These are phyloP conservation scores for Littorina saxatilis DNA, from an alignment of 1,140 invertebrate genomes.

Conservation along the genomic window DNA sequence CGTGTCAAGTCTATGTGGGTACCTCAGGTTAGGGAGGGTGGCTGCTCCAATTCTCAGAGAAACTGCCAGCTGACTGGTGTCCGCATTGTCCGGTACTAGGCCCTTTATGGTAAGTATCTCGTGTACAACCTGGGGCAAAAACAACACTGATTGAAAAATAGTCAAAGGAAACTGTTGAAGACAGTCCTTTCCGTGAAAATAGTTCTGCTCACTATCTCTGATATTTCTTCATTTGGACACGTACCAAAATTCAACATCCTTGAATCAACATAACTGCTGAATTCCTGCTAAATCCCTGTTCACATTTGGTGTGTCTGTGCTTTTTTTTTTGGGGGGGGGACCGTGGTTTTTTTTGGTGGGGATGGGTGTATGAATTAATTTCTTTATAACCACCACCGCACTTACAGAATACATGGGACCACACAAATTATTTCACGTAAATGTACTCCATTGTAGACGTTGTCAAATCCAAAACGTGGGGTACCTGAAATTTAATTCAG, in stretches of 20 bases:
- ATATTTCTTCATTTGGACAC: neutral
- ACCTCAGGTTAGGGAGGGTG: neutral
- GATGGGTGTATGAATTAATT: neutral
- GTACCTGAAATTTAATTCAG: neutral
- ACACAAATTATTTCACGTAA: neutral
- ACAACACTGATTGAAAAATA: neutral
- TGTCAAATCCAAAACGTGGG: neutral
- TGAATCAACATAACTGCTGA: neutral
- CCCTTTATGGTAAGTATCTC: neutral
- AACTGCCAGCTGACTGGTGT: neutral
- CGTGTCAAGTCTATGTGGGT: no score
- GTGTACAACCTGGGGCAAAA: neutral
- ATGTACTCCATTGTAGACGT: neutral
- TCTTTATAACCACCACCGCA: neutral
- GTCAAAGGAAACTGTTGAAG: neutral
- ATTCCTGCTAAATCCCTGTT: no score
- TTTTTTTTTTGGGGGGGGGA: no score
- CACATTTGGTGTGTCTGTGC: no score
- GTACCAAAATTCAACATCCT: neutral
- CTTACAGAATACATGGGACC: neutral
- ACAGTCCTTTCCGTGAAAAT: neutral
- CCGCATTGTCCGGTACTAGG: neutral
- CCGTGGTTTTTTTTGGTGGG: neutral
- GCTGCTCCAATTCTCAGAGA: neutral
- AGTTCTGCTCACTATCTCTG: neutral